Conservation (phyloP, 2,888 invertebrate genomes). For the Linyphia triangularis region DNA sequence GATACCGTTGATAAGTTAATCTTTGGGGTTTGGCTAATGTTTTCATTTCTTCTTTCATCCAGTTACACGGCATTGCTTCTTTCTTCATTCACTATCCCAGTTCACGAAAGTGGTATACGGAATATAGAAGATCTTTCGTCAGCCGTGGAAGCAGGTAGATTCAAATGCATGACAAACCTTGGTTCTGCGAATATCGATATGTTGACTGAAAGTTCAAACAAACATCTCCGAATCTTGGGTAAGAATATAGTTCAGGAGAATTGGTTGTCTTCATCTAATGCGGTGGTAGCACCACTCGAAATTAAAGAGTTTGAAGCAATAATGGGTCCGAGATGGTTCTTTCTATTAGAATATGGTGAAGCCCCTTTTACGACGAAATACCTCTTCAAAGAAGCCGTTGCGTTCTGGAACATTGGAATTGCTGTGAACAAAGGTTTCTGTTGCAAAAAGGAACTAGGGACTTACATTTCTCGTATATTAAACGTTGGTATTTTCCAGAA, state of each 20-base stretch:
- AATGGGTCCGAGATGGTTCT: slow-evolving; percentile 17
- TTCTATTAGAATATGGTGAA: slow-evolving; percentile 28
- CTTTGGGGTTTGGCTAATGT: neutral
- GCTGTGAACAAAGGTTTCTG: slow-evolving; percentile 43
- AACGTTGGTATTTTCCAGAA: slow-evolving; percentile 21
- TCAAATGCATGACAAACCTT: neutral
- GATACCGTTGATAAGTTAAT: neutral
- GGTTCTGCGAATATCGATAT: slow-evolving; percentile 8
- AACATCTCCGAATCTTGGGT: neutral
- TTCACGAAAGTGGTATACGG: neutral
- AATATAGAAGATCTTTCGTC: neutral
- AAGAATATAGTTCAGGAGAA: neutral
- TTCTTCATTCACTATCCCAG: slow-evolving; percentile 16
- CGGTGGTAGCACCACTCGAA: neutral
- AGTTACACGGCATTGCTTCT: slow-evolving; percentile 24
- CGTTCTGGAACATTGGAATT: neutral
- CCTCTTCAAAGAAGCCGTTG: slow-evolving; percentile 24
- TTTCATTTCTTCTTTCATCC: neutral
- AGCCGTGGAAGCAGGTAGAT: slow-evolving; percentile 7
- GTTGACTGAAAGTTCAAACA: neutral
- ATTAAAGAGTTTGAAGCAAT: slow-evolving; percentile 8
- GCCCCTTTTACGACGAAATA: slow-evolving; percentile 9
- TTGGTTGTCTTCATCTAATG: neutral
- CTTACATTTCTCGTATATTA: neutral
- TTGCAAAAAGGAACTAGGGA: neutral